A percentile compares a stretch with the other conserved stretches of the same genome.
Conservation (phyloP, 2,888 invertebrate species). For the Cylloceria caligata region DNA sequence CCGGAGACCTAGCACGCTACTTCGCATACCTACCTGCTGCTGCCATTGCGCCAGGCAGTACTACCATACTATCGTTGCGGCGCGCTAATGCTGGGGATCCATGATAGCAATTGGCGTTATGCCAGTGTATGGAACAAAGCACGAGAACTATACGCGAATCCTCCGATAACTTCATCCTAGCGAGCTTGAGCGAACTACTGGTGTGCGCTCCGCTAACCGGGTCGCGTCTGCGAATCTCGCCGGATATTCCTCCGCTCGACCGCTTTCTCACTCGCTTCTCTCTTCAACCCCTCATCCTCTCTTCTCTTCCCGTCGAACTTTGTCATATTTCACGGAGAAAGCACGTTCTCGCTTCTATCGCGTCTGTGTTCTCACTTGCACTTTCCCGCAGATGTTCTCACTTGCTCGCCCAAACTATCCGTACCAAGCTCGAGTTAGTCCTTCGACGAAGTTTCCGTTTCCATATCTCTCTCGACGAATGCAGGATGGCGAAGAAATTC, state of each 20-base stretch:
- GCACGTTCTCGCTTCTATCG: slow-evolving; percentile 46
- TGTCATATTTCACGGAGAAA: slow-evolving; percentile 65
- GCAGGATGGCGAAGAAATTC: slow-evolving; percentile 31
- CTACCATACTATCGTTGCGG: slow-evolving; percentile 39
- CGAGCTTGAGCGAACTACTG: slow-evolving; percentile 61
- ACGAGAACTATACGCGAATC: slow-evolving; percentile 74
- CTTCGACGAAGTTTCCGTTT: slow-evolving; percentile 57
- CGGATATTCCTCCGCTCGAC: slow-evolving; percentile 57
- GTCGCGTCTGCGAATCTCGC: slow-evolving; percentile 64
- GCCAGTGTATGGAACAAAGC: slow-evolving; percentile 81
- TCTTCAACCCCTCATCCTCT: slow-evolving; percentile 10
- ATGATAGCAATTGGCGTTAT: slow-evolving; percentile 74
- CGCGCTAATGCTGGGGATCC: slow-evolving; percentile 64
- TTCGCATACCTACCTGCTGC: slow-evolving; percentile 39
- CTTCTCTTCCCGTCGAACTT: slow-evolving; percentile 57
- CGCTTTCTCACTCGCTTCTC: slow-evolving; percentile 41
- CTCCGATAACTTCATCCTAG: slow-evolving; percentile 69
- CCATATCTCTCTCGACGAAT: slow-evolving; percentile 41
- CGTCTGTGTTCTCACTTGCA: slow-evolving; percentile 25
- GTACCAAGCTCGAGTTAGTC: slow-evolving; percentile 40
- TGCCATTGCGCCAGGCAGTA: background rate
- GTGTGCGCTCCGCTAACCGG: slow-evolving; percentile 49
- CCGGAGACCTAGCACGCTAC: slow-evolving; percentile 16
- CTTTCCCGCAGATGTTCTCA: background rate
- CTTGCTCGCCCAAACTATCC: background rate